Evolutionary conservation across 1,140 invertebrate genomes (phyloP).

Genomic region (Atta cephalotes): DNA sequence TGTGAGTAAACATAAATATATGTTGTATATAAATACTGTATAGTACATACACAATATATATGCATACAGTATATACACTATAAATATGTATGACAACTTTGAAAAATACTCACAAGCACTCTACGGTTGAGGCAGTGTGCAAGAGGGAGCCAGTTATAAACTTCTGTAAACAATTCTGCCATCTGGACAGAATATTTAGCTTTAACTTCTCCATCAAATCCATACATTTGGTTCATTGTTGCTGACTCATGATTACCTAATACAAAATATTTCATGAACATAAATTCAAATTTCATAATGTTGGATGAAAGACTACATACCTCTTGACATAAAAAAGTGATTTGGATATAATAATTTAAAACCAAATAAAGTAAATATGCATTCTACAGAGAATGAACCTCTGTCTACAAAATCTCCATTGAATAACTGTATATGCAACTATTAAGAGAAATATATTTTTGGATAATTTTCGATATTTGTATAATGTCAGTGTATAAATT

Average conservation of each 20-base stretch:
- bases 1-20: neutral
- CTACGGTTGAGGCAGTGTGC: slow-evolving; percentile 97
- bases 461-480: slow-evolving; percentile 35
- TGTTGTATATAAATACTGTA: no score
- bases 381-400: slow-evolving; percentile 99
- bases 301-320: slow-evolving; percentile 86
- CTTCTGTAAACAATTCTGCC: slow-evolving; percentile 98
- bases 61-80: neutral
- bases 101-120: slow-evolving; percentile 91
- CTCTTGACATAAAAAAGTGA: slow-evolving; percentile 99
- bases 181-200: slow-evolving; percentile 97
- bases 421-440: slow-evolving; percentile 89
- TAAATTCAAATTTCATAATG: neutral
- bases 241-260: slow-evolving; percentile 98
- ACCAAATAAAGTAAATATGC: slow-evolving; percentile 98
- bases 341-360: slow-evolving; percentile 99
- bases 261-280: slow-evolving; percentile 13
- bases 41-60: no score
- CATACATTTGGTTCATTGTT: slow-evolving; percentile 99
- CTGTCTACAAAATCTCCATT: slow-evolving; percentile 99
- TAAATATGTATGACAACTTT: neutral
- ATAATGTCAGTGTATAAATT: slow-evolving; percentile 1
- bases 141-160: slow-evolving; percentile 99
- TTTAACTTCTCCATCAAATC: slow-evolving; percentile 99
- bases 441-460: slow-evolving; percentile 76